Evolutionary conservation across 1,140 invertebrate genomes (phyloP), one percentile per base, ranked within the genome.

Genomic region (Medauroidea extradentata): DNA sequence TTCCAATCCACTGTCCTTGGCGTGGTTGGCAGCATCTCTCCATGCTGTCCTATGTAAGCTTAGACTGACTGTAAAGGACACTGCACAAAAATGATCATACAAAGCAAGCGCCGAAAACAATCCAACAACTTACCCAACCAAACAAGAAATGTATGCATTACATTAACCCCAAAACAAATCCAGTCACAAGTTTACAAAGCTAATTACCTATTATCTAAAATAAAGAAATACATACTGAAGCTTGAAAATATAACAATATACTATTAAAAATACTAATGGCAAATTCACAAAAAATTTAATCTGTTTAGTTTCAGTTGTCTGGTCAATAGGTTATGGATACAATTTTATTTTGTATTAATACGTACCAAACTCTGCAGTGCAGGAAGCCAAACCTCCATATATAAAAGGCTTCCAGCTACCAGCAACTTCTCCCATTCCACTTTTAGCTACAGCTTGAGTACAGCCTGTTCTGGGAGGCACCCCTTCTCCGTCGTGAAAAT

Each of bases 301-400:
- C 29, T 34, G 11, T 34, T 34, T 34, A 7, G 39, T 39, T 52
- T 34, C 29, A 34, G 11, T 34, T 34, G 11, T 11, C 29, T 34
- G 29, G 11, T 11, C 4, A 7, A 34, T 34, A 34, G 29, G 29
- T 34, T 34, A 11, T 7, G 29, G 29, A 7, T 34, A 11, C 11
- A 4, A 34, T 34, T 34, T 34, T 34, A 34, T 34, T 7, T 7
- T 2, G 44, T 9, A 23, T 2, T 8, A 7, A 23, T 27, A 72
- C 79, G 83, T 83, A 96, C 94, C 91, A 78, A 93, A 91, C 82
- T 97, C 94, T 57, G 94, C 93, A 67, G 90, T 84, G 67, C 93
- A 92, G 41, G 93, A 95, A 73, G 94, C 93, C 65, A 96, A 73
- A 61, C 94, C 90, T 72, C 94, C 94, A 81, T 94, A 96, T 68